Conservation (phyloP, 2,888 invertebrate species). For the Ptilodon capucinus region DNA sequence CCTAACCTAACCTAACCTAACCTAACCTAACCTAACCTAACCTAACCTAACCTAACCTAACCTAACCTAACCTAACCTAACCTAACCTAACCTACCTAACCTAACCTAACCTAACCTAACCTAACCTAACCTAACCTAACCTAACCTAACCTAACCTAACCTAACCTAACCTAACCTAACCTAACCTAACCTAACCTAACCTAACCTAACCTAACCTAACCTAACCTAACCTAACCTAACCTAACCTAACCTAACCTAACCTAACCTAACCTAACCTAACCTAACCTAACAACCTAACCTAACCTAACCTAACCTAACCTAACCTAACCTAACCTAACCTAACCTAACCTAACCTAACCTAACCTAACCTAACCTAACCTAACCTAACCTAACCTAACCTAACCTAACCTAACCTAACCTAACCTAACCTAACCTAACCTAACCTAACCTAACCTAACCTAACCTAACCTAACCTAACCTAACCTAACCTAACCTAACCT, state of each 20-base stretch:
- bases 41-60: constrained; percentile 29
- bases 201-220: constrained; percentile 28
- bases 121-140: constrained; percentile 28
- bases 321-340: constrained; percentile 25
- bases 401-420: constrained; percentile 30
- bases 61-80: constrained; percentile 30
- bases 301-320: constrained; percentile 27
- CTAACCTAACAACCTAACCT: constrained; percentile 28
- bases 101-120: constrained; percentile 28
- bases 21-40: constrained; percentile 29
- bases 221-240: constrained; percentile 33
- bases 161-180: constrained; percentile 31
- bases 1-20: constrained; percentile 29
- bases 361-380: constrained; percentile 21
- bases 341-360: constrained; percentile 24
- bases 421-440: constrained; percentile 26
- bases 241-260: constrained; percentile 29
- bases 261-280: constrained; percentile 26
- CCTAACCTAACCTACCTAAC: constrained; percentile 28
- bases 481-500: constrained; percentile 21
- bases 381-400: constrained; percentile 24
- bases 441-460: constrained; percentile 29
- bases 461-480: constrained; percentile 25
- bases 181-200: constrained; percentile 30
- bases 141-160: constrained; percentile 30